Evolutionary conservation across 2,888 invertebrate species (phyloP).

Genomic region (Drosophila monieri): DNA sequence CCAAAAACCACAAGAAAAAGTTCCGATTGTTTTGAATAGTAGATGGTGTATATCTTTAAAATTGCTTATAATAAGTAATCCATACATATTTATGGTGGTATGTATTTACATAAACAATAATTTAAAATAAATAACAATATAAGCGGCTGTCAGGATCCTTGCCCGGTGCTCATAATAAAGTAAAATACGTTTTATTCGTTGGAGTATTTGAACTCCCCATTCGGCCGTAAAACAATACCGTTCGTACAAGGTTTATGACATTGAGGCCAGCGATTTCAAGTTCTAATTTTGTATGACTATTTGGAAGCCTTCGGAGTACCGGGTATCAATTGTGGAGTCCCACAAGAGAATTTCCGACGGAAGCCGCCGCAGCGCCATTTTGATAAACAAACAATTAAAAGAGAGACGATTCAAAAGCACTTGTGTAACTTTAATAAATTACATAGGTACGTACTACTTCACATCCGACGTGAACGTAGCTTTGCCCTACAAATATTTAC

Average conservation of each 20-base stretch:
- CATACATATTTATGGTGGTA: slow-evolving; percentile 25
- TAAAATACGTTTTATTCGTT: neutral
- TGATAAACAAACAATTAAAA: slow-evolving; percentile 24
- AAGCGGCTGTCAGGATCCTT: slow-evolving; percentile 12
- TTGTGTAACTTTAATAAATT: slow-evolving; percentile 19
- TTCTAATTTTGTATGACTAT: neutral
- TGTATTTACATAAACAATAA: slow-evolving; percentile 17
- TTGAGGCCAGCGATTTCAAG: neutral
- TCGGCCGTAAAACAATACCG: too few relatives aligned
- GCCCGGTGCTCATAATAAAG: slow-evolving; percentile 17
- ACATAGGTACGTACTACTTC: slow-evolving; percentile 19
- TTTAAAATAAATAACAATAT: neutral
- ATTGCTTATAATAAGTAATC: slow-evolving; percentile 20
- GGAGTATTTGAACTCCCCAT: neutral
- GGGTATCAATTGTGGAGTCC: slow-evolving; percentile 4
- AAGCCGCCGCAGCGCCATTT: slow-evolving; percentile 34
- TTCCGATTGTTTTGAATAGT: slow-evolving; percentile 37
- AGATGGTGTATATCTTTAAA: slow-evolving; percentile 18
- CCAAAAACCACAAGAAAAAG: slow-evolving; percentile 33
- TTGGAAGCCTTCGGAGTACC: slow-evolving; percentile 8
- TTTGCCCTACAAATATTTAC: slow-evolving; percentile 48
- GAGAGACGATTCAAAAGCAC: slow-evolving; percentile 7
- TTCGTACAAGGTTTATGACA: neutral
- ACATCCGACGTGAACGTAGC: slow-evolving; percentile 20
- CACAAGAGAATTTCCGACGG: neutral